Percentiles rank a stretch among this genome's conserved stretches.
These are phyloP conservation scores for Cacoxenus indagator DNA, from an alignment of 2,888 invertebrate species.

Conservation along the genomic window DNA sequence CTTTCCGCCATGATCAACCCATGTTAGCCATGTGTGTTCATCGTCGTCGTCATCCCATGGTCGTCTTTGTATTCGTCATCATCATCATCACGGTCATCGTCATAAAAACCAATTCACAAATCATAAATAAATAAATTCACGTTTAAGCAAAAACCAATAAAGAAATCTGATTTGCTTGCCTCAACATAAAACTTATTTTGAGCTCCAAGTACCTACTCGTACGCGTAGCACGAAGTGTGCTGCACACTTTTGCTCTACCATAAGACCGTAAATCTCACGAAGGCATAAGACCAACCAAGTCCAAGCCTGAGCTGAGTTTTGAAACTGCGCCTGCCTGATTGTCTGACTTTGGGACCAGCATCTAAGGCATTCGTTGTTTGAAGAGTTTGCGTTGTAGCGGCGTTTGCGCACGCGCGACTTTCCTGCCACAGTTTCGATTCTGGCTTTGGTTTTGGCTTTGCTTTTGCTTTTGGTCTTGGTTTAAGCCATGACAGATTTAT, in stretches of 20 bases:
- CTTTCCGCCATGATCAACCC: slow-evolving; percentile 34
- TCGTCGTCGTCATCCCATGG: background rate
- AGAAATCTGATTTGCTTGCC: slow-evolving; percentile 55
- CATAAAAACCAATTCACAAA: slow-evolving; percentile 68
- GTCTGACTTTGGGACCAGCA: background rate
- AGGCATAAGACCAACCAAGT: too few species aligned
- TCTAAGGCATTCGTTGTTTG: slow-evolving; percentile 25
- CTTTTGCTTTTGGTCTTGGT: slow-evolving; percentile 28
- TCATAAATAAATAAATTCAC: slow-evolving; percentile 66
- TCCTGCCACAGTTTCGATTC: background rate
- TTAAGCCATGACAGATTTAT: slow-evolving; percentile 65
- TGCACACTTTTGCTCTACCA: too few species aligned
- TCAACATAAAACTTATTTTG: slow-evolving; percentile 58
- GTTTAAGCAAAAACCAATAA: slow-evolving; percentile 49
- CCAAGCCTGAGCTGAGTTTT: too few species aligned
- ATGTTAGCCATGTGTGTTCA: slow-evolving; percentile 31
- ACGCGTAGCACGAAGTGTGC: background rate
- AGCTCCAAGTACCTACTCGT: slow-evolving; percentile 25
- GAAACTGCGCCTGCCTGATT: background rate
- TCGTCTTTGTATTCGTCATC: background rate
- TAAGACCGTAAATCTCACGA: too few species aligned
- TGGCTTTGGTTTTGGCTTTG: background rate
- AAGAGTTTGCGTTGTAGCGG: background rate
- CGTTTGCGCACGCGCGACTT: slow-evolving; percentile 58
- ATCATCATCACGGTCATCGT: slow-evolving; percentile 47